Base-by-base conservation (phyloP, 37 sponge, comb jelly and placozoan species). In the Crambe crambe region DNA sequence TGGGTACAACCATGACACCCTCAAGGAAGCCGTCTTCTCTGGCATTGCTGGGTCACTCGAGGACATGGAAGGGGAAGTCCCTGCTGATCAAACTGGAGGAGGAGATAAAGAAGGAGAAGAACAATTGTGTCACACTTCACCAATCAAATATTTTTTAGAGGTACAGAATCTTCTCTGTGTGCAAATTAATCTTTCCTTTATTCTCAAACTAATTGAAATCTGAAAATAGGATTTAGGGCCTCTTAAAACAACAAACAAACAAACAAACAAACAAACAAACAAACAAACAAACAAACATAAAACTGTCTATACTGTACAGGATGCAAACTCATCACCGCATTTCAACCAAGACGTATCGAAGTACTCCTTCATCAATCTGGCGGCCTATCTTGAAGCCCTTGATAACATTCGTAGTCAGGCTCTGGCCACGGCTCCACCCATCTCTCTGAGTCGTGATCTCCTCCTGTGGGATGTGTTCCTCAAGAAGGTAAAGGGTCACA, bases 141-240 rank as follows among this genome's bases (percentile, higher is more conserved):
- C 85, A 12, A 84, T 89, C 2, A 59, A 80, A 42, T 81, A 78
- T 39, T 76, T 85, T 30, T 41, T 90, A 12, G 70, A 85, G 73
- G 90, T 82, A 41, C 5, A 26, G 26, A 38, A 35, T 38, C n/a
- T n/a, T n/a, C n/a, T n/a, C n/a, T n/a, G n/a, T n/a, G n/a, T n/a
- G n/a, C n/a, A n/a, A n/a, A n/a, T n/a, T n/a, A n/a, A n/a, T n/a
- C n/a, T n/a, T n/a, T n/a, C n/a, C n/a, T n/a, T n/a, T n/a, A n/a
- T n/a, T n/a, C n/a, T n/a, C n/a, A n/a, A n/a, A n/a, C n/a, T 25
- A 25, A 26, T 63, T 63, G 10, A 29, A 15, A 63, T 29, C 65
- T n/a, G 18, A 63, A 15, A 68, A 23, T 42, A n/a, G 39, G 39
- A 73, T 37, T 37, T n/a, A 59, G n/a, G n/a, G n/a, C n/a, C n/a